Conservation (phyloP, 2,113 vertebrate species). For the Chionodraco myersi region DNA sequence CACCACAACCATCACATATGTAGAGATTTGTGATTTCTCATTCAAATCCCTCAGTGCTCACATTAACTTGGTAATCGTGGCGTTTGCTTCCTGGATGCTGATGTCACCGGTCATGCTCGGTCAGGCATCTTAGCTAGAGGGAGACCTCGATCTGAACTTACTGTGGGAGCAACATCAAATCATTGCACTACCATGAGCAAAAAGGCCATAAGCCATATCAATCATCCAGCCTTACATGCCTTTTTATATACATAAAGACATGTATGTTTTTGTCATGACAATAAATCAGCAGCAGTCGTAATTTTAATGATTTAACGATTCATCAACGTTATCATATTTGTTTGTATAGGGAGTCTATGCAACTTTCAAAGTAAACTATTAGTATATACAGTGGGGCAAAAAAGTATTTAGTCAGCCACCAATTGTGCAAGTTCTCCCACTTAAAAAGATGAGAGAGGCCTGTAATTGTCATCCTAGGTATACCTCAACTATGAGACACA, state of each 20-base stretch:
- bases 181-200: not conserved
- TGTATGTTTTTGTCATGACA: not conserved
- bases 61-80: not conserved
- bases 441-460: too few relatives aligned
- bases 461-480: too few relatives aligned
- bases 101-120: not conserved
- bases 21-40: not conserved
- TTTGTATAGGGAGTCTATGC: not conserved
- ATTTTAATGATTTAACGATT: not conserved
- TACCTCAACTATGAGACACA: too few relatives aligned
- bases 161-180: not conserved
- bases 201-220: not conserved
- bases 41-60: not conserved
- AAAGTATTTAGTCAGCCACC: too few relatives aligned
- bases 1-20: not conserved
- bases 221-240: not conserved
- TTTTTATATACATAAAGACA: not conserved
- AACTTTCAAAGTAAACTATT: not conserved
- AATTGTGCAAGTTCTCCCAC: too few relatives aligned
- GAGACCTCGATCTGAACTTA: not conserved
- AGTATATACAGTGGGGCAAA: too few relatives aligned
- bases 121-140: constrained; percentile 1
- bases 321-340: too few relatives aligned
- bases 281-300: not conserved
- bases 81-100: not conserved